These are phyloP conservation scores for Phaonia tiefii DNA, from an alignment of 2,888 invertebrate species.

Conservation along the genomic window DNA sequence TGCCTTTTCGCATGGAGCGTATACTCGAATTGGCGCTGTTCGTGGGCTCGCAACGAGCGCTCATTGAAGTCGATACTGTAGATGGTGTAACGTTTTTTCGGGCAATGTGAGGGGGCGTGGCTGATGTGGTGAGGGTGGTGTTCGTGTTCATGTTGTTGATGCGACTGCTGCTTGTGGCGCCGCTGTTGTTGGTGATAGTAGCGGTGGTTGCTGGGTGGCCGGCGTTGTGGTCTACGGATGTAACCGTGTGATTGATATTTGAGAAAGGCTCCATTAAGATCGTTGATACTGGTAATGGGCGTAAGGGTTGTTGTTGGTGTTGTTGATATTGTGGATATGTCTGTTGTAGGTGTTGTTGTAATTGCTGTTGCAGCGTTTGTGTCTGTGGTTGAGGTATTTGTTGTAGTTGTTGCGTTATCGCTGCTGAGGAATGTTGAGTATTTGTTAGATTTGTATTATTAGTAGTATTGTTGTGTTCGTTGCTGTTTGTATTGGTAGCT, in stretches of 20 bases:
- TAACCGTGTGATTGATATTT: constrained; percentile 74
- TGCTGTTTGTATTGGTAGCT: constrained; percentile 37
- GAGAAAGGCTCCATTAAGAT: constrained; percentile 74
- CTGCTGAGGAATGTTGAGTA: constrained; percentile 50
- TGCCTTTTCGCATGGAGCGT: constrained; percentile 67
- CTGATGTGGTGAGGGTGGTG: constrained; percentile 40
- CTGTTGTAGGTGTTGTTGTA: constrained; percentile 42
- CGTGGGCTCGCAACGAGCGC: constrained; percentile 62
- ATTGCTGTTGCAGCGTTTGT: constrained; percentile 44
- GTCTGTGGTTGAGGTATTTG: constrained; percentile 50
- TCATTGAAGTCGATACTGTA: constrained; percentile 59
- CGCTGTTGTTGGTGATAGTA: constrained; percentile 62
- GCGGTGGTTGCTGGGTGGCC: constrained; percentile 24
- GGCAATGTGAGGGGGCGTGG: constrained; percentile 24
- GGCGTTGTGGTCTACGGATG: constrained; percentile 69
- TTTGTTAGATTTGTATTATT: constrained; percentile 48
- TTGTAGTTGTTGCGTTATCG: constrained; percentile 43
- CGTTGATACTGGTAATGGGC: constrained; percentile 67
- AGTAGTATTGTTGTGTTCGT: constrained; percentile 65
- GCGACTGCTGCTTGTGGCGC: constrained; percentile 43
- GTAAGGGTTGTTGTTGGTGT: constrained; percentile 54
- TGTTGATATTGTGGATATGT: constrained; percentile 45
- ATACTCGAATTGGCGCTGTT: constrained; percentile 46
- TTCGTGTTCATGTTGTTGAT: constrained; percentile 11
- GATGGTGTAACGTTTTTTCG: constrained; percentile 63